Evolutionary conservation across 2,113 vertebrate genomes (phyloP).

Genomic region (Malurus cyaneus): DNA sequence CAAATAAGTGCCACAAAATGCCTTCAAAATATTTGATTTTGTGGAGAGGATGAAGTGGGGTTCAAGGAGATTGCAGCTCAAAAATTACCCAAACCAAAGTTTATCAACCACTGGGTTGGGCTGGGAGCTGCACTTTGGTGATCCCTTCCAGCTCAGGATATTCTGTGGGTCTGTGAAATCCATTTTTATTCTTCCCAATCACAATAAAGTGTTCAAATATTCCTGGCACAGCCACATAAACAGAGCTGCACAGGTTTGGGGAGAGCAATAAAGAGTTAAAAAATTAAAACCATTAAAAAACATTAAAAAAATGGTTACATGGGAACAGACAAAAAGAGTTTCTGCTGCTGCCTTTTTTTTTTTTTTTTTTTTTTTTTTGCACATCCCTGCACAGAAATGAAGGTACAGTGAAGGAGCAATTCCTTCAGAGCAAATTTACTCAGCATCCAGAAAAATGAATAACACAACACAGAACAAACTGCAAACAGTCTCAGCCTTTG

Average conservation of each 20-base stretch:
- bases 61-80: neutral
- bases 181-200: neutral
- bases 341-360: too few relatives aligned
- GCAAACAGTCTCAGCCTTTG: slow-evolving; percentile 17
- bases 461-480: neutral
- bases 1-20: neutral
- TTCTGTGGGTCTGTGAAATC: neutral
- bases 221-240: too few relatives aligned
- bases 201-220: too few relatives aligned
- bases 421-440: slow-evolving; percentile 24
- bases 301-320: too few relatives aligned
- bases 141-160: neutral
- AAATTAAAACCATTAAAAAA: too few relatives aligned
- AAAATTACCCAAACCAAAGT: neutral
- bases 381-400: neutral
- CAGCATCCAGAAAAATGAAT: slow-evolving; percentile 18
- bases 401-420: neutral
- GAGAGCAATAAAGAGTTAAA: too few relatives aligned
- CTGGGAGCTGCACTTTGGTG: neutral
- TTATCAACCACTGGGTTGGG: neutral
- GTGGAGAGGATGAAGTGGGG: neutral
- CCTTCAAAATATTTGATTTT: neutral
- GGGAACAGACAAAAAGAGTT: too few relatives aligned
- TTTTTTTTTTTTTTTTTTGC: neutral
- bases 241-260: too few relatives aligned